These are phyloP conservation scores for Sebastes itinus DNA, from an alignment of 2,797 vertebrate species.

Conservation along the genomic window DNA sequence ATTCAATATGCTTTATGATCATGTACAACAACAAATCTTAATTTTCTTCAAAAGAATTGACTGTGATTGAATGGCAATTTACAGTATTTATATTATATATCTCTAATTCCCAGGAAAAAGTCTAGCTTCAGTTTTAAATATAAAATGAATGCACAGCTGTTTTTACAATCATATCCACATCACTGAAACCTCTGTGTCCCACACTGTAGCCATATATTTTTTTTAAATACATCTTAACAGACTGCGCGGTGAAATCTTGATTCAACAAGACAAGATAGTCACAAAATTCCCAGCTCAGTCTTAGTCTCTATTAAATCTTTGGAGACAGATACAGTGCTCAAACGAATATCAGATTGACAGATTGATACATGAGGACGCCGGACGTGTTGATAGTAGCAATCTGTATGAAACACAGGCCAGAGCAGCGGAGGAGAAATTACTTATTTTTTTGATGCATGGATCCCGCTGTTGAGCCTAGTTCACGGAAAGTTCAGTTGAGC, in stretches of 20 bases:
- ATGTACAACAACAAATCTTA: not conserved
- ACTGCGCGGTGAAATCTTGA: constrained; percentile 47
- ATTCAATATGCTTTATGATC: not conserved
- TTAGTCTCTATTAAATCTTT: constrained; percentile 61
- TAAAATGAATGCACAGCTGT: not conserved
- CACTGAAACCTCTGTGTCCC: not conserved
- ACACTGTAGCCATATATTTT: not conserved
- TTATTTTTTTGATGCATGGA: constrained; percentile 79
- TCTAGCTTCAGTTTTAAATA: not conserved
- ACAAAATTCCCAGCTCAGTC: constrained; percentile 52
- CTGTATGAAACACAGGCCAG: constrained; percentile 78
- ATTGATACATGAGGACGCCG: constrained; percentile 76
- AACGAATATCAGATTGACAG: constrained; percentile 77
- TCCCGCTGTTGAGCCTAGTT: constrained; percentile 79
- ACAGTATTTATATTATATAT: not conserved
- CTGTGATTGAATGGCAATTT: not conserved
- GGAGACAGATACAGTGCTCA: constrained; percentile 71
- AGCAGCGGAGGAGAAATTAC: constrained; percentile 70
- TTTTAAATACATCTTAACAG: constrained; percentile 16
- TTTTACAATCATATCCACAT: not conserved
- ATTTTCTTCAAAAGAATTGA: not conserved
- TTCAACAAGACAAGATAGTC: constrained; percentile 54
- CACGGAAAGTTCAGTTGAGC: constrained; percentile 84
- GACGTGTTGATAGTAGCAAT: constrained; percentile 75
- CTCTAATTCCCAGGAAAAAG: not conserved